A percentile compares a stretch with the other conserved stretches of the same genome.
phyloP scores from a whole-genome alignment of 2,888 invertebrate genomes.

The Ganaspis brasiliensis region DNA sequence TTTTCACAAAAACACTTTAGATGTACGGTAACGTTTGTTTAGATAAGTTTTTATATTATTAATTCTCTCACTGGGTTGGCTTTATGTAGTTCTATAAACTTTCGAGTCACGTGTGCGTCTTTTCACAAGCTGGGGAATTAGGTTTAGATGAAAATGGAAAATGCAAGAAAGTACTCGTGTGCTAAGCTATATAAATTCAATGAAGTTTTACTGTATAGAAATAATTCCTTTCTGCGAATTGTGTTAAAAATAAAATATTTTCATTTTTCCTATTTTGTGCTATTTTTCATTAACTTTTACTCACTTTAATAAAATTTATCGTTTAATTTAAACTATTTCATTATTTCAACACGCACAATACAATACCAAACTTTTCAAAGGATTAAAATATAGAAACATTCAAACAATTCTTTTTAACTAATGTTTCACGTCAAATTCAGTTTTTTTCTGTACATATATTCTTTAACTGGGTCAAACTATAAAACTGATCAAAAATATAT shows the following conservation, averaged over 20 bases:
- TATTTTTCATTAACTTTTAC: not conserved
- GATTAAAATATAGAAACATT: too few species aligned
- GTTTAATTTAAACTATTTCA: too few species aligned
- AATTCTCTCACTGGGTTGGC: constrained; percentile 18
- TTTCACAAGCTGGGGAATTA: constrained; percentile 11
- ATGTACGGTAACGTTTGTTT: not conserved
- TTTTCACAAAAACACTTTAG: not conserved
- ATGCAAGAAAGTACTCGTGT: not conserved
- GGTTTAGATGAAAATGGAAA: constrained; percentile 9
- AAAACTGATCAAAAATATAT: not conserved
- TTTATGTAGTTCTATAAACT: constrained; percentile 30
- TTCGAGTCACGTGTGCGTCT: constrained; percentile 17
- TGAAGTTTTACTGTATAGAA: not conserved
- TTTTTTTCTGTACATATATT: too few species aligned
- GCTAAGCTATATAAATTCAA: constrained; percentile 1
- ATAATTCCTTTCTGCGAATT: constrained; percentile 3
- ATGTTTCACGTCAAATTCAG: too few species aligned
- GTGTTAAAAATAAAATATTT: not conserved
- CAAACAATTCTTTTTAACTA: too few species aligned
- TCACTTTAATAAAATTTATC: too few species aligned
- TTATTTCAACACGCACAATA: too few species aligned
- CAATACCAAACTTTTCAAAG: too few species aligned
- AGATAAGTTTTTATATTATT: not conserved
- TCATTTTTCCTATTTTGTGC: not conserved
- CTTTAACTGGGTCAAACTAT: too few species aligned